Evolutionary conservation across 2,888 invertebrate species (phyloP).

Genomic region (Orchesellides sinensis): DNA sequence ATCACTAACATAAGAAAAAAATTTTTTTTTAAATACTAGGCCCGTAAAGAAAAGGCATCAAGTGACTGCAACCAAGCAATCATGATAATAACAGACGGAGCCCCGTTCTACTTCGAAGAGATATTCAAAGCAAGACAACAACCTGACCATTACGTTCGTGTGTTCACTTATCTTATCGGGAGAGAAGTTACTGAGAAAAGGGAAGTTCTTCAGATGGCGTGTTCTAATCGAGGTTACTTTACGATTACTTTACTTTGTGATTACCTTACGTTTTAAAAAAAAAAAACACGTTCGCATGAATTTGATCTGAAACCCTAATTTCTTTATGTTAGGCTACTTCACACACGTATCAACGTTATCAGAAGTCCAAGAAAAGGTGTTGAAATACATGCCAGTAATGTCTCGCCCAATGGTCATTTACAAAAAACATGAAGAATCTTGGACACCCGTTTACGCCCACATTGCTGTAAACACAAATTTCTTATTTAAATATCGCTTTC

Average conservation of each 20-base stretch:
- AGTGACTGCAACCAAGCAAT: slow-evolving; percentile 98
- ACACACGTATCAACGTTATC: slow-evolving; percentile 97
- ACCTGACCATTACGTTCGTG: slow-evolving; percentile 87
- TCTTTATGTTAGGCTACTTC: slow-evolving; percentile 85
- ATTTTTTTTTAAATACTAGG: slow-evolving; percentile 65
- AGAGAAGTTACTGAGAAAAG: slow-evolving; percentile 95
- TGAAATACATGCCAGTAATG: slow-evolving; percentile 98
- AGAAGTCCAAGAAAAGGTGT: slow-evolving; percentile 97
- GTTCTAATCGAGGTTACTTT: slow-evolving; percentile 93
- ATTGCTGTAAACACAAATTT: slow-evolving; percentile 83
- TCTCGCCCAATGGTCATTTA: slow-evolving; percentile 80
- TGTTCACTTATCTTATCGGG: slow-evolving; percentile 99
- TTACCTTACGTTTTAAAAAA: too few species aligned
- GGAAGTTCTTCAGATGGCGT: slow-evolving; percentile 99
- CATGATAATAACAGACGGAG: slow-evolving; percentile 99
- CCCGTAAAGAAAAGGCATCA: slow-evolving; percentile 81
- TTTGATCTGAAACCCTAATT: neutral
- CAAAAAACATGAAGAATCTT: slow-evolving; percentile 89
- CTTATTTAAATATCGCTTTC: neutral
- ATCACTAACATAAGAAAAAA: too few species aligned
- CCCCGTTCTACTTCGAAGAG: slow-evolving; percentile 94
- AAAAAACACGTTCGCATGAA: too few species aligned
- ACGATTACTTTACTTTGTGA: neutral
- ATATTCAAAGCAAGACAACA: slow-evolving; percentile 84
- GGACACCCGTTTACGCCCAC: slow-evolving; percentile 98